Base-by-base conservation (phyloP, 2,797 vertebrate species). In the Spinibarbus caldwelli region DNA sequence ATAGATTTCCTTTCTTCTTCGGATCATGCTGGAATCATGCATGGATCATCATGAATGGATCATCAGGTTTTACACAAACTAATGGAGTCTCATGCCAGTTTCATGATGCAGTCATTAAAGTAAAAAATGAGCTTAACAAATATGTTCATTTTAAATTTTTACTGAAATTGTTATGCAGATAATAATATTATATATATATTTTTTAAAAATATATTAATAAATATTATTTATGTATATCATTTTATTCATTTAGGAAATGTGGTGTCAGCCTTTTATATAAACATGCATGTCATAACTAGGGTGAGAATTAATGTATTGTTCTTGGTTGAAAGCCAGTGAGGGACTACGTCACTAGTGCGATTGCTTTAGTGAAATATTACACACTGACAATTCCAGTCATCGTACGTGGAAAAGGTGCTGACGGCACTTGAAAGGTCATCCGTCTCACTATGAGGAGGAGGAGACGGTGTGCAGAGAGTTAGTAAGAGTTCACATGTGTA, bases 11-110 rank as follows among this genome's bases (percentile, higher is more conserved):
- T 76, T 54, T 76, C 19, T 59, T 77, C 52, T 78, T 62, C 26
- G 6, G 21, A 66, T 79, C 38, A 45, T 62, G 52, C 52, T 57
- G 36, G 36, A 79, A 64, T 79, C 38, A 59, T 47, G 82, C 54
- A 38, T 29, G 38, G 57, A 45, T 45, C 77, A 79, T 79, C 77
- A 62, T 64, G 5, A 29, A 79, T 47, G 78, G 78, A 31, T 66
- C 78, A 66, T 23, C 19, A 47, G 59, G 78, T 79, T 79, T 45
- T 66, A 38, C 54, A 59, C 76, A 62, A 62, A 78, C 76, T 12
- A 26, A 12, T 19, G 12, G 14, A 43, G 75, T 62, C 76, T 78
- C 38, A 21, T 79, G 38, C n/a, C 6, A 34, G 38, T 64, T 29
- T 64, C 43, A 23, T 19, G 17, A 77, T 10, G 19, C 47, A 23